Evolutionary conservation across 2,113 vertebrate species (phyloP), one percentile per base, ranked within the genome.

Genomic region (Xyliphius kryptos): DNA sequence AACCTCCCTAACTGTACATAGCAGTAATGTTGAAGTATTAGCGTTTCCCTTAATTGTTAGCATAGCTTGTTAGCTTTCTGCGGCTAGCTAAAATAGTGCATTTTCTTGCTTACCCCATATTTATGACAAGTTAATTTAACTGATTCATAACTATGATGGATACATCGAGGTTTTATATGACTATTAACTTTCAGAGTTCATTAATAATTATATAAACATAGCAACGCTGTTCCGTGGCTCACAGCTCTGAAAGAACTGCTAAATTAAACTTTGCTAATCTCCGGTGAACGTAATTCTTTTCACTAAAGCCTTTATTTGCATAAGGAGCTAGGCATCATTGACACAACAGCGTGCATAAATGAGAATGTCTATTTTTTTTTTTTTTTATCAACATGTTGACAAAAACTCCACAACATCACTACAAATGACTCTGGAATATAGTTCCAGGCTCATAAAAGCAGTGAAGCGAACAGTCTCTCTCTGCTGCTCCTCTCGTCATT

Each of bases 391-490:
- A 75, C 75, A 63, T 78, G 78, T 76, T 77, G 76, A 80, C 75
- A 78, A 76, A 58, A 80, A 79, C 63, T 63, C 63, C 63, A 62
- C 63, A 66, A 57, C 67, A 67, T 68, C 60, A 72, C 64, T 47
- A 60, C 59, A 73, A 76, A 76, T 74, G 56, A 78, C 66, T 46
- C 50, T 62, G 15, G 58, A 77, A 73, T 70, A 71, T 67, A 65
- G 76, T 74, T 60, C 76, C 70, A 72, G 72, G 43, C 74, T 83
- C 81, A 62, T 80, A 71, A 82, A 85, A 62, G 77, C 82, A 81
- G 75, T 67, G 77, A 74, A 74, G 85, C 78, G 81, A 76, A 84
- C 81, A 75, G 76, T 78, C 75, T 76, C 81, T 82, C 78, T 16
- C 36, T 66, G 60, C 32, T 14, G n/a, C 50, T 51, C 70, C 73